Evolutionary conservation across 2,888 invertebrate genomes (phyloP), one percentile per base, ranked within the genome.

Genomic region (Bedellia somnulentella): DNA sequence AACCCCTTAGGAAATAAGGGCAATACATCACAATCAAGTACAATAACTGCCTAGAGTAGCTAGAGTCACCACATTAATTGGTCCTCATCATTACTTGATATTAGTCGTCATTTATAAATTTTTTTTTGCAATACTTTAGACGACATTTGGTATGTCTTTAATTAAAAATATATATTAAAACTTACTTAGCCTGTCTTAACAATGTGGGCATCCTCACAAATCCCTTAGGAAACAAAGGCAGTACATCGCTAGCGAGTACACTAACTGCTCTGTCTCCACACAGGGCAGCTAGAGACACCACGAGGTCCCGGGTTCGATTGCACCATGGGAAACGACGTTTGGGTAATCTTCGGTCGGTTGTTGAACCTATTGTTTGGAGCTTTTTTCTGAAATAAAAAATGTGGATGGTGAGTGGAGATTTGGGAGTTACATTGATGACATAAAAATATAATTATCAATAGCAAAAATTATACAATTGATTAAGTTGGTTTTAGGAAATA

Each of bases 311-410:
- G 10, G 44, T 35, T 13, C 52, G 50, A 0, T 37, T 39, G 35
- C 81, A 84, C 88, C 89, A 89, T 15, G 82, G 80, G 63, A 88
- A 90, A 35, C 82, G 80, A 14, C 84, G 82, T 45, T 85, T 82
- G 2, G 88, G 88, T 29, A 84, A 71, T 0, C 81, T 70, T 43
- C 84, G 82, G 45, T 85, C 82, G 2, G 88, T 88, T 28, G 84
- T 71, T 0, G 80, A 70, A 43, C 40, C 2, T 51, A 54, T 4
- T 25, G 42, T 54, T 40, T 61, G 59, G 2, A 71, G 45, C 40
- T 73, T 68, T 36, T 70, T 75, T 33, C 75, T 76, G 53, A 1
- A 29, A 36, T 11, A 32, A 12, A n/a, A n/a, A n/a, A n/a, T n/a
- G n/a, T n/a, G n/a, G n/a, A n/a, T n/a, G n/a, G n/a, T n/a, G n/a